Base-by-base conservation (phyloP, 1,140 invertebrate species). In the Drosophila paulistorum region DNA sequence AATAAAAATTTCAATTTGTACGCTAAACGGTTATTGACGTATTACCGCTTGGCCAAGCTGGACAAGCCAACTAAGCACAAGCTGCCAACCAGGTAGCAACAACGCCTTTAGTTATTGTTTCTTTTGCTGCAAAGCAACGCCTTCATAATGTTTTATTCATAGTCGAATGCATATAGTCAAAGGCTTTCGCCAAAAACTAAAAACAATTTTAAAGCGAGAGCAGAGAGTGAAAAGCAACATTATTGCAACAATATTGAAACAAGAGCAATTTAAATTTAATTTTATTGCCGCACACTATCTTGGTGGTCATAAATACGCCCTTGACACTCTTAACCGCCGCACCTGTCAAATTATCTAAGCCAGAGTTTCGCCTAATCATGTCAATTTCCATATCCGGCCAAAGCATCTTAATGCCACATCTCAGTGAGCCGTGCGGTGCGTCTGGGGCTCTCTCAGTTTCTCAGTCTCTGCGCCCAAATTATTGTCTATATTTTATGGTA, bases 1-100 rank as follows among this genome's bases (percentile, higher is more conserved):
- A 89, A 87, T 87, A 87, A 87, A 87, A 87, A 87, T 87, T 87
- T 87, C 84, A 87, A 87, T 87, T 87, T 87, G 84, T 87, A 87
- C 84, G 84, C 84, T 87, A 87, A 87, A 87, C 84, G 84, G 84
- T 87, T 87, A 87, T 87, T 87, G 84, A 87, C 84, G 84, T 87
- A 87, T 87, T 87, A 87, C 84, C 81, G 84, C 84, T 87, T 80
- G 65, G 73, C 69, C 70, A 39, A 65, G 51, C 62, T 63, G 48
- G 62, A 60, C 60, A 35, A 51, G 48, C 42, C 61, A 68, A 68
- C 66, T 61, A 62, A 35, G 41, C 57, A 65, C 65, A 55, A 59
- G 51, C 45, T 14, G 62, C 65, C 55, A 71, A 70, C 68, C 55
- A 78, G 77, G 84, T 89, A 87, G 84, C 84, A 71, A 74, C 84